Evolutionary conservation across 2,888 invertebrate genomes (phyloP), one percentile per base, ranked within the genome.

Genomic region (Marronus borbonicus): DNA sequence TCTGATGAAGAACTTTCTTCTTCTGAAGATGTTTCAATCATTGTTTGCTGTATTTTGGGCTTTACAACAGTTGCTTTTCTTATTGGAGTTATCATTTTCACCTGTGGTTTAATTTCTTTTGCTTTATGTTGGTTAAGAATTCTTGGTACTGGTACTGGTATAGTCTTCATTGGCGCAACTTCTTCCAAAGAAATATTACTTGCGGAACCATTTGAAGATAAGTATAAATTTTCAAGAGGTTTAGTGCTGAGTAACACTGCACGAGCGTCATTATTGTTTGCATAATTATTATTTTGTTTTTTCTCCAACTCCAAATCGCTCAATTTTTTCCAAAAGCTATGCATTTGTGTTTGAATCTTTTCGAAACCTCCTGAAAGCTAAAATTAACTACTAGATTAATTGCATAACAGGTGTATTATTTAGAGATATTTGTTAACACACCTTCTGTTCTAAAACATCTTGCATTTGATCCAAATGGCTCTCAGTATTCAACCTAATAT

Each of bases 261-360:
- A 5, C 31, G 31, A 5, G 31, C 2, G 55, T 77, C 8, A 2
- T 8, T 14, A 3, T 44, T 28, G 10, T 14, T 76, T 55, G 55
- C 2, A 58, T 12, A 28, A 28, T 60, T 17, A 31, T 36, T 66
- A 62, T 70, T 80, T 80, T 65, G 60, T 49, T 44, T 50, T 79
- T 78, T 81, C 55, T 84, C 82, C 64, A 81, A 60, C 82, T 87
- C 86, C 28, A 86, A 82, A 78, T 86, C 85, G 62, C 82, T 83
- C 74, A 88, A 78, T 83, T 86, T 87, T 52, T 84, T 81, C 85
- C 86, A 89, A 78, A 86, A 86, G 1, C 86, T 84, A 69, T 86
- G 84, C 81, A 89, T 82, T 89, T 89, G 83, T 87, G 86, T 83
- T 80, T 88, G 86, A 77, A 88, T 84, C 77, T 84, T 85, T 76